Evolutionary conservation across 2,113 vertebrate species (phyloP).

Genomic region (Hemichromis elongatus): DNA sequence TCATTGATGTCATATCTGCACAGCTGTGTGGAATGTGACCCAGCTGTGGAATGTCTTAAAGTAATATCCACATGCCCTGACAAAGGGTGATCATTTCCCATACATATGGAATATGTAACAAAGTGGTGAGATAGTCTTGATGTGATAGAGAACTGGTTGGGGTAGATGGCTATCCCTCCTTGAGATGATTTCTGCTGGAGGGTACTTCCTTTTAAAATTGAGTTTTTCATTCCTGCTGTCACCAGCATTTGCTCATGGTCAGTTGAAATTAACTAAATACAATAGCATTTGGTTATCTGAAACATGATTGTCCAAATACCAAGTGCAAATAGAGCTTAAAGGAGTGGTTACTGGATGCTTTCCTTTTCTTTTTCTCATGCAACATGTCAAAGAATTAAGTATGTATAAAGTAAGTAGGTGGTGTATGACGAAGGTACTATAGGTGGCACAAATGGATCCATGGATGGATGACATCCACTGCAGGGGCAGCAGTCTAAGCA

Average conservation of each 20-base stretch:
- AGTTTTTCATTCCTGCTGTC: neutral
- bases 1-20: neutral
- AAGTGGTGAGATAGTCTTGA: neutral
- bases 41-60: neutral
- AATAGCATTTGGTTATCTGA: fast-evolving
- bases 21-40: neutral
- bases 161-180: neutral
- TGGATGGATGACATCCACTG: neutral
- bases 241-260: neutral
- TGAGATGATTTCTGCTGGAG: neutral
- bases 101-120: neutral
- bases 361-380: neutral
- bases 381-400: neutral
- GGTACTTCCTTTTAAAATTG: neutral
- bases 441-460: neutral
- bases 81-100: neutral
- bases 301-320: neutral
- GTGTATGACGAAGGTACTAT: neutral
- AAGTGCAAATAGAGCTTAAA: neutral
- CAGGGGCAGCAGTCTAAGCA: neutral
- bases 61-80: neutral
- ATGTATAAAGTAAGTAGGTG: neutral
- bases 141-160: neutral
- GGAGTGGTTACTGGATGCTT: neutral
- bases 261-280: neutral